Evolutionary conservation across 2,888 invertebrate species (phyloP).

Genomic region (Trachelus iudaicus): DNA sequence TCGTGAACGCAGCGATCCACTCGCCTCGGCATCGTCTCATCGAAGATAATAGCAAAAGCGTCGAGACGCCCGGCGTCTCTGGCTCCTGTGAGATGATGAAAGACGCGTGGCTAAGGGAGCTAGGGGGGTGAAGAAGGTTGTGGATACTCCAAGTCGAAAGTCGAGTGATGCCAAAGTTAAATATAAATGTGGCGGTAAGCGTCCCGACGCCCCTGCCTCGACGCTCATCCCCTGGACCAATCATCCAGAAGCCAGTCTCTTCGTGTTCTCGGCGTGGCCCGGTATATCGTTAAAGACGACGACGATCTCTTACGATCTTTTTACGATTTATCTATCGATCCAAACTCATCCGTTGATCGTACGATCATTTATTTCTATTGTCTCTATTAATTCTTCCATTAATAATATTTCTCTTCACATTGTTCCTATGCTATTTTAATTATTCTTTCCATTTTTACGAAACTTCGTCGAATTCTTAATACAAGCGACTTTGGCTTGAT

Average conservation of each 20-base stretch:
- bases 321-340: neutral
- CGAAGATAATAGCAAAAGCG: slow-evolving; percentile 32
- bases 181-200: slow-evolving; percentile 59
- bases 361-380: neutral
- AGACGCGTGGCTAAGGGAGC: slow-evolving; percentile 20
- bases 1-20: slow-evolving; percentile 22
- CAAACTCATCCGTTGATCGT: neutral
- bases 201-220: slow-evolving; percentile 53
- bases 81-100: slow-evolving; percentile 16
- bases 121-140: slow-evolving; percentile 23
- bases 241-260: slow-evolving; percentile 62
- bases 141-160: slow-evolving; percentile 51
- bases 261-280: slow-evolving; percentile 58
- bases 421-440: neutral
- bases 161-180: slow-evolving; percentile 66
- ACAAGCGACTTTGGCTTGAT: neutral
- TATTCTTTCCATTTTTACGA: neutral
- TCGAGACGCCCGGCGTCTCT: slow-evolving; percentile 5
- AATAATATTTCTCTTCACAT: neutral
- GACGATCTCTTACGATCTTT: neutral
- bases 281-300: slow-evolving; percentile 27
- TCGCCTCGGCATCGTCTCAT: slow-evolving; percentile 28
- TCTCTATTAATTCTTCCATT: neutral
- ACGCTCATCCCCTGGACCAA: slow-evolving; percentile 58
- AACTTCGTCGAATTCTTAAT: neutral